Percentiles rank a stretch among this genome's conserved stretches.
Evolutionary conservation across 2,888 invertebrate genomes (phyloP).

Genomic region (Opisthograptis luteolata): DNA sequence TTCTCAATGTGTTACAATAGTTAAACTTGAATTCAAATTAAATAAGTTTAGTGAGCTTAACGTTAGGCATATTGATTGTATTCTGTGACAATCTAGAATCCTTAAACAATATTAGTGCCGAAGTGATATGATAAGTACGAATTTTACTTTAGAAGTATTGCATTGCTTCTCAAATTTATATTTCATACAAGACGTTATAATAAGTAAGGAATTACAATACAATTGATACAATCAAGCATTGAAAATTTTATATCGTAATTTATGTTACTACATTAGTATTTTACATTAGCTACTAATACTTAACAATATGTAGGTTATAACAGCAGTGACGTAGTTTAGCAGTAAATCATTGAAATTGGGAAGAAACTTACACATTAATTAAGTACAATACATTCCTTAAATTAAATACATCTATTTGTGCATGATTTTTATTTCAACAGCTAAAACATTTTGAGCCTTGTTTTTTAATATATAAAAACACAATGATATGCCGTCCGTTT

Average conservation of each 20-base stretch:
- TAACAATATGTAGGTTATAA: slow-evolving; percentile 33
- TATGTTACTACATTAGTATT: slow-evolving; percentile 30
- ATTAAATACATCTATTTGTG: slow-evolving; percentile 43
- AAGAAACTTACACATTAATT: slow-evolving; percentile 31
- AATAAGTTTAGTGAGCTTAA: slow-evolving; percentile 66
- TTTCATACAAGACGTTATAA: slow-evolving; percentile 32
- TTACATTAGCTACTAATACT: slow-evolving; percentile 26
- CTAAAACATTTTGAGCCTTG: slow-evolving; percentile 64
- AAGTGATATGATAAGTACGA: slow-evolving; percentile 63
- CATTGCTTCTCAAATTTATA: slow-evolving; percentile 42
- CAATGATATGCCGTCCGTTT: slow-evolving; percentile 67
- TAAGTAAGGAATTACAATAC: slow-evolving; percentile 32
- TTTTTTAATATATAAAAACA: slow-evolving; percentile 54
- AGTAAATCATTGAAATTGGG: slow-evolving; percentile 32
- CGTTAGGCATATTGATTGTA: slow-evolving; percentile 51
- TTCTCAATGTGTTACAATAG: slow-evolving; percentile 71
- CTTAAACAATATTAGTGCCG: slow-evolving; percentile 59
- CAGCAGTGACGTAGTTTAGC: slow-evolving; percentile 33
- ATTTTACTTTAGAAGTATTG: slow-evolving; percentile 43
- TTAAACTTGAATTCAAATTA: slow-evolving; percentile 61
- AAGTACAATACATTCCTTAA: slow-evolving; percentile 30
- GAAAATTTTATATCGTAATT: slow-evolving; percentile 35
- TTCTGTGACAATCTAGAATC: slow-evolving; percentile 60
- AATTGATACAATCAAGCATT: slow-evolving; percentile 34
- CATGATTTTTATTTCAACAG: slow-evolving; percentile 52